Evolutionary conservation across 2,888 invertebrate genomes (phyloP).

Genomic region (Ophraella communa): DNA sequence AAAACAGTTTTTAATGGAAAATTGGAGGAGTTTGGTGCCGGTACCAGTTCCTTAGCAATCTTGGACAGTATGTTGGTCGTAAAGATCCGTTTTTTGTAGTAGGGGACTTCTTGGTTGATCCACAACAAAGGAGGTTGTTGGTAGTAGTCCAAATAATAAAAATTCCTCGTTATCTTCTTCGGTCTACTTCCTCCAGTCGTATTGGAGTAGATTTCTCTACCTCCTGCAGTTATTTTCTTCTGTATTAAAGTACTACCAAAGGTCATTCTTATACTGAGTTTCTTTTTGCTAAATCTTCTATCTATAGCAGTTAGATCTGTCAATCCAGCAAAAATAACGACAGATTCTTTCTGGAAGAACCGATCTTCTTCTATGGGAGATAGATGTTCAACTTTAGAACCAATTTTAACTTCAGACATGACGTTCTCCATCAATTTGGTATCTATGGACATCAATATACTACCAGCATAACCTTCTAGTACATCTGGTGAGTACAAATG

Average conservation of each 20-base stretch:
- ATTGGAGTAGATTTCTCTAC: constrained; percentile 47
- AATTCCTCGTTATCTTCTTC: constrained; percentile 42
- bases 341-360: too few species aligned
- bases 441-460: constrained; percentile 74
- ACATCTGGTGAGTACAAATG: constrained; percentile 74
- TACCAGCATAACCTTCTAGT: constrained; percentile 72
- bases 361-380: constrained; percentile 52
- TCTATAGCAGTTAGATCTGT: constrained; percentile 75
- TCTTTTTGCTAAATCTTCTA: constrained; percentile 62
- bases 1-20: constrained; percentile 52
- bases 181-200: constrained; percentile 42
- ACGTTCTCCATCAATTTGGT: constrained; percentile 64
- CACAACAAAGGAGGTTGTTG: constrained; percentile 72
- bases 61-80: constrained; percentile 71
- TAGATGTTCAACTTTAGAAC: constrained; percentile 47
- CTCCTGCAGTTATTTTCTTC: constrained; percentile 1
- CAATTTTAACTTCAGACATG: constrained; percentile 29
- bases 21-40: constrained; percentile 23
- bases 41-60: constrained; percentile 68
- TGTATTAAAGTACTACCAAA: constrained; percentile 62
- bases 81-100: constrained; percentile 71
- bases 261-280: constrained; percentile 71
- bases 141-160: constrained; percentile 54
- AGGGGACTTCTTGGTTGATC: constrained; percentile 68
- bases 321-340: constrained; percentile 69